Evolutionary conservation across 2,113 vertebrate species (phyloP), one percentile per base, ranked within the genome.

Genomic region (Lophochroa leadbeateri): DNA sequence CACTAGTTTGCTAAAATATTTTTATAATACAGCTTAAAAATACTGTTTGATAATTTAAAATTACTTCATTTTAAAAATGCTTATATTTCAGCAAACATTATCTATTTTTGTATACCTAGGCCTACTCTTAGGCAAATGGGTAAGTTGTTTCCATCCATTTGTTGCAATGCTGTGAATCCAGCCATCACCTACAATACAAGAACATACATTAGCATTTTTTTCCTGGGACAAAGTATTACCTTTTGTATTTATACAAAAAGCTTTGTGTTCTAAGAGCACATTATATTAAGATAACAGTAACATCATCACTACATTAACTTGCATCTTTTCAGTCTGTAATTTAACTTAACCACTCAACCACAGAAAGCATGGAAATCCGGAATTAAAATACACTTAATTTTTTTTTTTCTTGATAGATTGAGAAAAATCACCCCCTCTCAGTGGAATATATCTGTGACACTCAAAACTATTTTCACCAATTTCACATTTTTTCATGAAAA

Each of bases 61-160:
- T 9, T 2, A 57, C 35, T 61, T 78, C 10, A 19, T 63, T 39
- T 57, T 11, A 4, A 5, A 64, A 93, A 81, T 25, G 17, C 37
- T 33, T 70, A 33, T 7, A 50, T 82, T 61, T 57, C 69, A 97
- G 75, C 82, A 86, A 82, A 17, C 18, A 11, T 5, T 14, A 39
- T 39, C 35, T 85, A 7, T 23, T 61, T 89, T 53, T 33, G 47
- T 94, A 52, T 98, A 99, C 99, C 99, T 98, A 63, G 99, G 99
- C 90, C 98, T 99, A 86, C 98, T 98, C 96, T 99, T 98, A 79
- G 98, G 98, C 49, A 98, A 98, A 94, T 99, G 98, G 57, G 98
- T 98, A 29, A 99, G 95, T 76, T 99, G 98, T 86, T 97, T 98
- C 99, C 99, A 99, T 95, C 97, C 98, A 52, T 98, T 99, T 65